phyloP scores from a whole-genome alignment of 53 echinoderm and acorn worm genomes.

The Echinarachnius parma region DNA sequence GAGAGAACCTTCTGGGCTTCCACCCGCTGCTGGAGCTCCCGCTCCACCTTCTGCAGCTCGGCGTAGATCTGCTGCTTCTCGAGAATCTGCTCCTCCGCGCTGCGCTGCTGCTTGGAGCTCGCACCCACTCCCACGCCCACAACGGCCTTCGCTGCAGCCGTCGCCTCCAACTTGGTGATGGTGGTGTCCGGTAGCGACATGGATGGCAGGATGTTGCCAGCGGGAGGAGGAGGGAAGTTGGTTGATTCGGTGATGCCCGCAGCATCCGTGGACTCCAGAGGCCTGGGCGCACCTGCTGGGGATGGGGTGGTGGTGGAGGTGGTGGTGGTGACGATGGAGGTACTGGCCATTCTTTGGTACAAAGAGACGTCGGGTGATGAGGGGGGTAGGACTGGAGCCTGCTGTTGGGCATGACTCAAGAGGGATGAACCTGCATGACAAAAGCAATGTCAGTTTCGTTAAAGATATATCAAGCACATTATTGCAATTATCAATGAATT shows the following conservation, averaged over 20 bases:
- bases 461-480: too few relatives aligned
- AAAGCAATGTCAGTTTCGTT: background rate
- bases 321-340: slow-evolving; percentile 33
- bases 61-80: slow-evolving; percentile 97
- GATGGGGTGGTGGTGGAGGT: slow-evolving; percentile 1
- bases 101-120: slow-evolving; percentile 29
- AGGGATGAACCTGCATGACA: slow-evolving; percentile 35
- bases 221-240: slow-evolving; percentile 33
- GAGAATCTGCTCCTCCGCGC: slow-evolving; percentile 93
- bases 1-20: slow-evolving; percentile 64
- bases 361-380: slow-evolving; percentile 21
- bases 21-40: slow-evolving; percentile 78
- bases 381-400: background rate
- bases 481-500: too few relatives aligned
- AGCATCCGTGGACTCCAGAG: slow-evolving; percentile 23
- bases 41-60: slow-evolving; percentile 90
- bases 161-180: slow-evolving; percentile 20
- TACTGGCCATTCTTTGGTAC: slow-evolving; percentile 61
- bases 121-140: background rate
- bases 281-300: slow-evolving; percentile 11
- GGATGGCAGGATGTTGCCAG: slow-evolving; percentile 26
- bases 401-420: slow-evolving; percentile 27
- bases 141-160: background rate
- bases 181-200: slow-evolving; percentile 41
- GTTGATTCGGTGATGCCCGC: slow-evolving; percentile 23